Percentiles rank a stretch among this genome's conserved stretches.
Evolutionary conservation across 2,113 vertebrate species (phyloP).

Genomic region (Mugil cephalus): DNA sequence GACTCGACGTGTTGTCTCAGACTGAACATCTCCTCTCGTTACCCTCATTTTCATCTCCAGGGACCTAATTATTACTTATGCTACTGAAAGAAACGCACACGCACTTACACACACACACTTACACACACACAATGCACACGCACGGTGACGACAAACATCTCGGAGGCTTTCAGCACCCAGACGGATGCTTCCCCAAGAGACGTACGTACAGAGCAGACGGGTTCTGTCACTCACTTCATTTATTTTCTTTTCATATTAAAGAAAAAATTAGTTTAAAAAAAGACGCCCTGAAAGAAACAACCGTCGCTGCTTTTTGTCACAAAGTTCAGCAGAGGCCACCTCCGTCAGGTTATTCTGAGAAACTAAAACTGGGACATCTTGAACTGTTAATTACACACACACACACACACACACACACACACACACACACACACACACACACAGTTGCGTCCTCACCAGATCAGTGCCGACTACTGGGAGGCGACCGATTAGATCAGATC

Average conservation of each 20-base stretch:
- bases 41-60: constrained; percentile 50
- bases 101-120: not conserved
- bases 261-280: not conserved
- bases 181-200: constrained; percentile 54
- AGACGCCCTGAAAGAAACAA: not conserved
- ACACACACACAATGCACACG: constrained; percentile 11
- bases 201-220: constrained; percentile 4
- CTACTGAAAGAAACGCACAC: constrained; percentile 13
- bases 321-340: constrained; percentile 35
- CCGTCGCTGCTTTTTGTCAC: constrained; percentile 19
- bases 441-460: constrained; percentile 32
- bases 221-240: not conserved
- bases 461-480: constrained; percentile 19
- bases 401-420: no score
- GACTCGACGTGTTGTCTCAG: constrained; percentile 30
- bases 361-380: constrained; percentile 46
- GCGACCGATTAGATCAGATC: not conserved
- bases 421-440: no score
- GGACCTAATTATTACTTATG: constrained; percentile 64
- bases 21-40: constrained; percentile 46
- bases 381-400: constrained; percentile 61
- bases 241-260: not conserved
- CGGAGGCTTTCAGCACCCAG: constrained; percentile 57
- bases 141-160: constrained; percentile 56
- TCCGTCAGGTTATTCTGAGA: constrained; percentile 39